Evolutionary conservation across 2,113 vertebrate genomes (phyloP).

Genomic region (Lepus europaeus): DNA sequence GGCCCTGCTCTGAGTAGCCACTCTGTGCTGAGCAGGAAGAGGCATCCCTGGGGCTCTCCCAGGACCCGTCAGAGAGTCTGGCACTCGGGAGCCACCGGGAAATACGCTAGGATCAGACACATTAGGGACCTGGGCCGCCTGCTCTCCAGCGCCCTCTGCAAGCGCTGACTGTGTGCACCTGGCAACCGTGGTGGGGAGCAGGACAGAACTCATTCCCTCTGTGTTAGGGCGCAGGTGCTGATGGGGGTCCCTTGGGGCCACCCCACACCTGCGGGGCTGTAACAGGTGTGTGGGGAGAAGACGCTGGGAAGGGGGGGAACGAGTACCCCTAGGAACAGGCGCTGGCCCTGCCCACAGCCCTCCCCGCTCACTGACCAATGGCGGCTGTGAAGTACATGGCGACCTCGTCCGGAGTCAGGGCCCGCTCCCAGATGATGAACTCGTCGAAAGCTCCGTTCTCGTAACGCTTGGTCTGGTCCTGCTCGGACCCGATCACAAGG

Average conservation of each 20-base stretch:
- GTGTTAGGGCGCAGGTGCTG: too few species aligned
- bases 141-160: background rate
- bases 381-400: conserved; percentile 94
- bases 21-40: background rate
- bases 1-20: background rate
- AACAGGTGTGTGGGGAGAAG: rapidly evolving
- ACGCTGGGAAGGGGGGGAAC: rapidly evolving
- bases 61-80: background rate
- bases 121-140: too few species aligned
- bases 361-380: conserved; percentile 86
- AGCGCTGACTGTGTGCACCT: rapidly evolving
- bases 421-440: conserved; percentile 97
- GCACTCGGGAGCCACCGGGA: rapidly evolving
- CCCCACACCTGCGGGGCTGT: background rate
- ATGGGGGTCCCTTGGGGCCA: background rate
- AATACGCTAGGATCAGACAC: background rate
- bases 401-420: conserved; percentile 90
- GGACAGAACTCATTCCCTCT: too few species aligned
- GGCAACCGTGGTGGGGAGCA: rapidly evolving
- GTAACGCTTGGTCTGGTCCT: conserved; percentile 80
- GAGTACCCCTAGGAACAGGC: rapidly evolving
- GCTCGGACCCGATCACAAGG: conserved; percentile 89
- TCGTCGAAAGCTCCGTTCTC: conserved; percentile 94
- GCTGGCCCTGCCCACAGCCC: background rate
- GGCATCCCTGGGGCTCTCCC: background rate